Evolutionary conservation across 1,140 invertebrate genomes (phyloP).

Genomic region (Phymorhynchus buccinoides): DNA sequence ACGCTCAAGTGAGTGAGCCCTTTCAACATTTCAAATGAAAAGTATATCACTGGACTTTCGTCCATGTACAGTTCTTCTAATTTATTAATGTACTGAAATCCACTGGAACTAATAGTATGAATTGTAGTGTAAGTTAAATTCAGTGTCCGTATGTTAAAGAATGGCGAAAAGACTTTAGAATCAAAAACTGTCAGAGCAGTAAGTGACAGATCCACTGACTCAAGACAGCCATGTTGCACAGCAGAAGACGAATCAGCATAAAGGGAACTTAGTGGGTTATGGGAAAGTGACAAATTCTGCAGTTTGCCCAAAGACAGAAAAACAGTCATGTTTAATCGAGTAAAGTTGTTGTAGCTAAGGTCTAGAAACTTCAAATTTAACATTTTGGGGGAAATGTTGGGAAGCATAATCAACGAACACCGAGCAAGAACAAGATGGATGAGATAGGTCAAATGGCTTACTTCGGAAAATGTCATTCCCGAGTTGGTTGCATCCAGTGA

Average conservation of each 20-base stretch:
- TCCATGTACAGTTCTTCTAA: background rate
- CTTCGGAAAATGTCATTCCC: too few species aligned
- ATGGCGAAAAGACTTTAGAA: background rate
- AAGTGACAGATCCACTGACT: background rate
- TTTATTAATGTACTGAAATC: background rate
- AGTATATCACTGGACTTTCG: background rate
- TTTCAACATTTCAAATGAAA: background rate
- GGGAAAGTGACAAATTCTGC: background rate
- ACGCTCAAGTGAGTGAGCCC: background rate
- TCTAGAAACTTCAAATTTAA: background rate
- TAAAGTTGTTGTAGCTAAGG: background rate
- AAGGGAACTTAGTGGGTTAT: background rate
- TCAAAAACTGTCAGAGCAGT: constrained; percentile 21
- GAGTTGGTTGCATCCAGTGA: too few species aligned
- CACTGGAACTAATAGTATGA: background rate
- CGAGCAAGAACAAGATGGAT: too few species aligned
- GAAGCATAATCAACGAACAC: too few species aligned
- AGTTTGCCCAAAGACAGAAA: background rate
- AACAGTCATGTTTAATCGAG: background rate
- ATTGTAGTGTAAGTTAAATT: background rate
- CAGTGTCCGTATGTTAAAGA: background rate
- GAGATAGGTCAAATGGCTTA: too few species aligned
- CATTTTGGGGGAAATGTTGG: background rate
- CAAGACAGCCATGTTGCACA: background rate
- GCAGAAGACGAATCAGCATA: background rate